Conservation (phyloP, 2,797 vertebrate genomes). For the Cottoperca gobio region DNA sequence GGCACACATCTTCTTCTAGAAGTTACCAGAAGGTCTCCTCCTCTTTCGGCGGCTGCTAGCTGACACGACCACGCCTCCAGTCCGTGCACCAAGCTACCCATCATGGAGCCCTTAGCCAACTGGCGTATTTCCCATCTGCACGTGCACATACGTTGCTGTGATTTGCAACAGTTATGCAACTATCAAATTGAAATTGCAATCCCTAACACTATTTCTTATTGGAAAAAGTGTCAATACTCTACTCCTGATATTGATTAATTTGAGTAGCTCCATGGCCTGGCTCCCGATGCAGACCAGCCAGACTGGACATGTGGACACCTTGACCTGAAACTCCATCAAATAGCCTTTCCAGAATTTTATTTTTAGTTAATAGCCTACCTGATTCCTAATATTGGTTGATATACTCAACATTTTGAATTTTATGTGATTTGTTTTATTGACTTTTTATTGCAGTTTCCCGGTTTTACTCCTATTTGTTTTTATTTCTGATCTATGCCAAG, state of each 20-base stretch:
- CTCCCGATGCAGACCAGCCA: not conserved
- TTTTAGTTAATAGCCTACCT: not conserved
- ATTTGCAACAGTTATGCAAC: not conserved
- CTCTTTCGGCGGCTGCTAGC: not conserved
- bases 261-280: not conserved
- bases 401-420: not conserved
- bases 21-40: not conserved
- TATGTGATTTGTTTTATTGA: slow-evolving; percentile 8
- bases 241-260: slow-evolving; percentile 1
- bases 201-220: not conserved
- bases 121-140: not conserved
- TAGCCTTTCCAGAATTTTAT: not conserved
- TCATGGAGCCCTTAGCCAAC: not conserved
- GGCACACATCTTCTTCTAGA: accelerated
- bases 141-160: not conserved
- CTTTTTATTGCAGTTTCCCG: not conserved
- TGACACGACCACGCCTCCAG: not conserved
- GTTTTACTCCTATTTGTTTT: slow-evolving; percentile 1
- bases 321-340: not conserved
- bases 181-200: not conserved
- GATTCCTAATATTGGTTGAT: not conserved
- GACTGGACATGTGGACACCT: not conserved
- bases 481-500: not conserved
- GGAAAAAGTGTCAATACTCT: not conserved
- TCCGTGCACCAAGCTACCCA: not conserved